A percentile compares a stretch with the other conserved stretches of the same genome.
Evolutionary conservation across 2,113 vertebrate genomes (phyloP).

Genomic region (zebrafish (Danio rerio)): GRCz12tu NC_133191.1:50251501-50252000

Average conservation of each 20-base stretch:
- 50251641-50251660: background rate
- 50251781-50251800: background rate
- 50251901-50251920: too few species aligned
- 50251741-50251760: background rate
- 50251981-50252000: too few species aligned
- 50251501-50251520: background rate
- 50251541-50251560: constrained; percentile 62
- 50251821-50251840: too few species aligned
- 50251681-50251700: constrained; percentile 27
- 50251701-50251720: constrained; percentile 61
- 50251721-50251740: background rate
- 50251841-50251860: background rate
- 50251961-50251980: too few species aligned
- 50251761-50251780: background rate
- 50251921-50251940: too few species aligned
- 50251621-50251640: constrained; percentile 6
- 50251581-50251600: constrained; percentile 39
- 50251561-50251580: constrained; percentile 62
- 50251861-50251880: too few species aligned
- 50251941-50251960: too few species aligned
- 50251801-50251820: too few species aligned
- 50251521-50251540: background rate
- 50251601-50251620: constrained; percentile 41
- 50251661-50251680: constrained; percentile 58
- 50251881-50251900: too few species aligned